phyloP scores from a whole-genome alignment of 2,888 invertebrate species.

The Malachius bipustulatus region DNA sequence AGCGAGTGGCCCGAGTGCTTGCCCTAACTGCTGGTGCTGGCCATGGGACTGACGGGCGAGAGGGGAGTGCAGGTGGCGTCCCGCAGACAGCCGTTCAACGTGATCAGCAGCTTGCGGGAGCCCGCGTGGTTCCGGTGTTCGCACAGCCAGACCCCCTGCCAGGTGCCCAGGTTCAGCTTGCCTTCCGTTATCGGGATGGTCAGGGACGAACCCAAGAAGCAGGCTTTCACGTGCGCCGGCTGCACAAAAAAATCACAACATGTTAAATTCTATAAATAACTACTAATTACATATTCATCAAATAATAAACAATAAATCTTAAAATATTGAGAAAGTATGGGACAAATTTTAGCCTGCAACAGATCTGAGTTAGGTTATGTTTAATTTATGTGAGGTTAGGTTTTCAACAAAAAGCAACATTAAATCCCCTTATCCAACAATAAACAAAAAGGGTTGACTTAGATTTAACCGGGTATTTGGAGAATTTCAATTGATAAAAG shows the following conservation, averaged over 20 bases:
- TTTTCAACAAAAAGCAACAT: no score
- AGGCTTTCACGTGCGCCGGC: slow-evolving; percentile 97
- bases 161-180: slow-evolving; percentile 87
- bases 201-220: slow-evolving; percentile 88
- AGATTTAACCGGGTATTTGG: no score
- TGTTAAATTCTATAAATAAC: slow-evolving; percentile 4
- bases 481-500: no score
- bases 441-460: no score
- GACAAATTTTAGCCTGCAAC: no score
- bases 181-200: slow-evolving; percentile 95
- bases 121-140: slow-evolving; percentile 95
- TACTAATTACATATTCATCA: no score
- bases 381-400: no score
- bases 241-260: slow-evolving; percentile 36
- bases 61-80: slow-evolving; percentile 78
- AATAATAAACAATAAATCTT: no score
- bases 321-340: no score
- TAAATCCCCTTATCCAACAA: no score
- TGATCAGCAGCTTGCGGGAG: slow-evolving; percentile 73
- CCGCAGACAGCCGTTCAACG: slow-evolving; percentile 80
- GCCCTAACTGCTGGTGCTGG: slow-evolving; percentile 88
- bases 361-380: no score
- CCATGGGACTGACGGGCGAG: slow-evolving; percentile 74
- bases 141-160: slow-evolving; percentile 98
- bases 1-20: slow-evolving; percentile 43